Evolutionary conservation across 2,113 vertebrate species (phyloP), one percentile per base, ranked within the genome.

Genomic region (Lucifuga dentata): DNA sequence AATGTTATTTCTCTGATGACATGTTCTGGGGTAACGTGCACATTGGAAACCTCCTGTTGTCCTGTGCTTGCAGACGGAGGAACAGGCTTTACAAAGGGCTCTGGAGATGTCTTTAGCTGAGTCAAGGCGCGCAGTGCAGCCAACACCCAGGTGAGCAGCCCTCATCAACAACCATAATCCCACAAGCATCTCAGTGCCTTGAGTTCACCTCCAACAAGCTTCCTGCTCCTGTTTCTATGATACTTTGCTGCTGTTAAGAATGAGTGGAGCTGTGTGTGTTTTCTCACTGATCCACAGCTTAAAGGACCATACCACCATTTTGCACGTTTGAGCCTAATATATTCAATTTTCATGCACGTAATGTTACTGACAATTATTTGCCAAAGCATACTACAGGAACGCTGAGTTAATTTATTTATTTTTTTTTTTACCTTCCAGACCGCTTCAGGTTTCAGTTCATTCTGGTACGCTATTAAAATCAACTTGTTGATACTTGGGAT

Each of bases 91-190:
- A 74, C 97, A 98, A 72, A 93, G 93, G 73, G 98, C 97, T 41
- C 90, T 98, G 86, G 96, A 96, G 90, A 94, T 98, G 91, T 99
- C 97, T 9, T 80, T 99, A 87, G 93, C 95, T 44, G 97, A 98
- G 69, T 93, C 86, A 0, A 86, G 84, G 10, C 44, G 0, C 58
- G 60, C 84, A 5, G 90, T 89, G 11, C 91, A 77, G 6, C 88
- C 88, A 16, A 23, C 84, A 10, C 89, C 89, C 40, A 96, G 93
- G 95, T 96, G 83, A 86, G 70, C 12, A 29, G 24, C 57, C 40
- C 1, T 53, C n/a, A 41, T 51, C 5, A 16, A 44, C 23, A 44
- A 32, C 29, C 19, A 5, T 1, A 52, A 68, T 40, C 20, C 32
- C 5, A 19, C 8, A 64, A 39, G 12, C 36, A 49, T 59, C 16